These are phyloP conservation scores for Leucophenga maculata DNA, from an alignment of 2,888 invertebrate species.

Conservation along the genomic window DNA sequence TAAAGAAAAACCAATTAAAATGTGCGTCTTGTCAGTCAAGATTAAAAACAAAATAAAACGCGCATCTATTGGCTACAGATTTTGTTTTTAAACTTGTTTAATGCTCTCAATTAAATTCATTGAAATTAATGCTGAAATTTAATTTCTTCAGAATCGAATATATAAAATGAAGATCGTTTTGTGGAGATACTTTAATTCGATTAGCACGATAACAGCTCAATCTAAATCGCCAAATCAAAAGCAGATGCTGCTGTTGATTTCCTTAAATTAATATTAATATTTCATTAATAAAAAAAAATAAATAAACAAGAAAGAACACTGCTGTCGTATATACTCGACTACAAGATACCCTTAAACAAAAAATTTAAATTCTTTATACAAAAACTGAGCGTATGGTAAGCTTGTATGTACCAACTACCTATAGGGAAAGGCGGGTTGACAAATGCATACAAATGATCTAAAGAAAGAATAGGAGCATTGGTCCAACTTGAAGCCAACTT, in stretches of 20 bases:
- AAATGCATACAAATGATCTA: too few relatives aligned
- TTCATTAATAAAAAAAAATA: too few relatives aligned
- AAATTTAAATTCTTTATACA: too few relatives aligned
- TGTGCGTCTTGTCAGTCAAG: not conserved
- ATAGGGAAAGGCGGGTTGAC: too few relatives aligned
- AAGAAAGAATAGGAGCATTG: too few relatives aligned
- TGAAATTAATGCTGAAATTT: not conserved
- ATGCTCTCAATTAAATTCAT: slow-evolving; percentile 1
- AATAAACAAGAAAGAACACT: too few relatives aligned
- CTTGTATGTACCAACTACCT: too few relatives aligned
- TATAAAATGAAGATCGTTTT: not conserved
- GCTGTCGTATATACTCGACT: too few relatives aligned
- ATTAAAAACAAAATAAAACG: not conserved
- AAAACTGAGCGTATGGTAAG: too few relatives aligned
- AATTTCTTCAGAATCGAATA: not conserved
- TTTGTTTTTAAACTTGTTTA: slow-evolving; percentile 57
- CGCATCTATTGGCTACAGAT: slow-evolving; percentile 20
- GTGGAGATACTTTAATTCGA: slow-evolving; percentile 10
- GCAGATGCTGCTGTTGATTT: slow-evolving; percentile 29
- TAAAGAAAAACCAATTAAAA: not conserved
- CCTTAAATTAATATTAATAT: too few relatives aligned
- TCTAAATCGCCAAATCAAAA: slow-evolving; percentile 28
- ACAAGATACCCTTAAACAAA: too few relatives aligned
- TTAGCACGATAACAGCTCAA: slow-evolving; percentile 22
- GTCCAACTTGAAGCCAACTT: too few relatives aligned